Conservation (phyloP, 2,888 invertebrate genomes). For the Zonitis immaculata region DNA sequence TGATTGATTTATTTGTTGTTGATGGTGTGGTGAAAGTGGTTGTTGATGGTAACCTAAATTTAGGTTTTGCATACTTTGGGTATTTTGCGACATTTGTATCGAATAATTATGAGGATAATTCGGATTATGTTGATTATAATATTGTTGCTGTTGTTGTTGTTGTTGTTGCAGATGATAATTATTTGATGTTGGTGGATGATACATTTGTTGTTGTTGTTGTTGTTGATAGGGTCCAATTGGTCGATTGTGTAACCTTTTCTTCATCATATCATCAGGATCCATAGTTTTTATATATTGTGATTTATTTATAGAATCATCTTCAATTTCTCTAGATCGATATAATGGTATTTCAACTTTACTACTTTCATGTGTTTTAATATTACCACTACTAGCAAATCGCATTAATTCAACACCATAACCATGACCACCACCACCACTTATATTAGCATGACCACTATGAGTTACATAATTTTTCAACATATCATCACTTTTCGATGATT, state of each 20-base stretch:
- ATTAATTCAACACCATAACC: conserved; percentile 25
- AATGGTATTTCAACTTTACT: conserved; percentile 35
- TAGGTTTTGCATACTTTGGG: conserved; percentile 45
- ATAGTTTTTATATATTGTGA: conserved; percentile 54
- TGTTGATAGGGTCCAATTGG: conserved; percentile 37
- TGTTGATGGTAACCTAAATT: conserved; percentile 34
- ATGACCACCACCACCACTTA: background rate
- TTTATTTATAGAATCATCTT: conserved; percentile 27
- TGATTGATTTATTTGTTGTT: conserved; percentile 12
- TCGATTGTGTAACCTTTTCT: conserved; percentile 58
- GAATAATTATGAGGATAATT: conserved; percentile 27
- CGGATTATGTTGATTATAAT: conserved; percentile 30
- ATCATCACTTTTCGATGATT: conserved; percentile 46
- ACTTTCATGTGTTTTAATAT: conserved; percentile 42
- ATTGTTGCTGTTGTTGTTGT: conserved; percentile 32
- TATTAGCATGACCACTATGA: background rate
- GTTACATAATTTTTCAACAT: conserved; percentile 28
- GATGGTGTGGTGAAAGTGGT: conserved; percentile 5
- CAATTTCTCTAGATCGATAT: conserved; percentile 25
- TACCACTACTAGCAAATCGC: conserved; percentile 43
- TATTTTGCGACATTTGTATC: conserved; percentile 41
- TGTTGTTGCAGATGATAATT: conserved; percentile 46
- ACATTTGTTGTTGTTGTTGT: conserved; percentile 26
- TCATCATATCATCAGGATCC: conserved; percentile 50
- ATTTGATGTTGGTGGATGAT: conserved; percentile 32